These are phyloP conservation scores for Nephrotoma guestfalica DNA, from an alignment of 2,888 invertebrate species.

Conservation along the genomic window DNA sequence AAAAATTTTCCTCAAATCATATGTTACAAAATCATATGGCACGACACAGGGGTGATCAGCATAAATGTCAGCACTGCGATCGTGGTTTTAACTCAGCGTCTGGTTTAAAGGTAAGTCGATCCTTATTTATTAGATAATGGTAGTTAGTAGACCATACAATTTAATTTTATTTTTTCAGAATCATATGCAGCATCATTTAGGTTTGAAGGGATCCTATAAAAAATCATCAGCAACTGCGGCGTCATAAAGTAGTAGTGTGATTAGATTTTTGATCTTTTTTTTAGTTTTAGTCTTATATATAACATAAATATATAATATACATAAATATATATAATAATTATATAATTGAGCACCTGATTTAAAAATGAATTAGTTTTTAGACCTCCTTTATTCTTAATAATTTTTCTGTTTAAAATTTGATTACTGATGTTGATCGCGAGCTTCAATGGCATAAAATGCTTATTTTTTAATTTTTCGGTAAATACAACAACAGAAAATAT, in stretches of 20 bases:
- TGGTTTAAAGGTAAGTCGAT: conserved; percentile 37
- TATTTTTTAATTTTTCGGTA: too few relatives aligned
- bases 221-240: background rate
- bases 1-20: conserved; percentile 37
- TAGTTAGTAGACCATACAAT: background rate
- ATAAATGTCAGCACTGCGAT: conserved; percentile 39
- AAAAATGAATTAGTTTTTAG: background rate
- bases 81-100: conserved; percentile 43
- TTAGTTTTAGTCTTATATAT: background rate
- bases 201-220: background rate
- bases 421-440: background rate
- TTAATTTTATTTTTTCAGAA: background rate
- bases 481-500: too few relatives aligned
- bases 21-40: conserved; percentile 38
- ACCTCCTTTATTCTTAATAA: background rate
- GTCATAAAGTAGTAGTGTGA: background rate
- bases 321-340: background rate
- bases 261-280: background rate
- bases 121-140: too few relatives aligned
- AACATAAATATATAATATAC: background rate
- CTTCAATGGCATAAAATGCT: too few relatives aligned
- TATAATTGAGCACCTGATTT: background rate
- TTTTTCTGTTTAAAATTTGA: background rate
- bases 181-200: conserved; percentile 6
- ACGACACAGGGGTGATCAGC: conserved; percentile 29